Base-by-base conservation (phyloP, 2,888 invertebrate species). In the Sinodicranocentrus sp. region DNA sequence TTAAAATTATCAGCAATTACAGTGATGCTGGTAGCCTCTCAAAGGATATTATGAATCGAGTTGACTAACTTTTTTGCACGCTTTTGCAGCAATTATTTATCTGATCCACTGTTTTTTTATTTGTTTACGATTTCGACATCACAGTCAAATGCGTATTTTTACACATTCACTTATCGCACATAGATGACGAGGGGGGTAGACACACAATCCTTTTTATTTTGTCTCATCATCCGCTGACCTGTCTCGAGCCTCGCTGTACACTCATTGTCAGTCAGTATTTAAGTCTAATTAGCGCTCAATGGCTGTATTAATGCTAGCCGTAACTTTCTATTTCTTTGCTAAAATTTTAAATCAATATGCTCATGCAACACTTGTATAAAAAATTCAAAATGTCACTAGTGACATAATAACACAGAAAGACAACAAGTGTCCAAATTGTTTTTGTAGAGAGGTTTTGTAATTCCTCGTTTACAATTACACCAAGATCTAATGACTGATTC, bases 261-360 rank as follows among this genome's bases (percentile, higher is more conserved):
- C 61, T 61, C 33, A 61, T 61, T 61, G 21, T 61, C 28, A 33
- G 33, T 61, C 23, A 23, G 17, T n/a, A 67, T 43, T 67, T 67
- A 67, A 67, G 67, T 23, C 33, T 61, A 61, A 61, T 61, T 61
- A 61, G n/a, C 33, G 25, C 33, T 17, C 6, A 57, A 17, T 57
- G 23, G 17, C 21, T 17, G 61, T 19, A 43, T 43, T 67, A 67
- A 43, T 13, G 28, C 61, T 2, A 6, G 10, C 63, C 10, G 13
- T 33, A 43, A 67, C 67, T 67, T 67, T 67, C 67, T 67, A 67
- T 43, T 67, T 67, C 39, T n/a, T 5, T 67, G 67, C 43, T 67
- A 67, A 67, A 33, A 39, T 19, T 67, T 15, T 67, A 67, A 67
- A 67, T 67, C 67, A 67, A 67, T 67, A 61, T 13, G 61, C 23